phyloP scores from a whole-genome alignment of 2,113 vertebrate genomes.

The Equus przewalskii region DNA sequence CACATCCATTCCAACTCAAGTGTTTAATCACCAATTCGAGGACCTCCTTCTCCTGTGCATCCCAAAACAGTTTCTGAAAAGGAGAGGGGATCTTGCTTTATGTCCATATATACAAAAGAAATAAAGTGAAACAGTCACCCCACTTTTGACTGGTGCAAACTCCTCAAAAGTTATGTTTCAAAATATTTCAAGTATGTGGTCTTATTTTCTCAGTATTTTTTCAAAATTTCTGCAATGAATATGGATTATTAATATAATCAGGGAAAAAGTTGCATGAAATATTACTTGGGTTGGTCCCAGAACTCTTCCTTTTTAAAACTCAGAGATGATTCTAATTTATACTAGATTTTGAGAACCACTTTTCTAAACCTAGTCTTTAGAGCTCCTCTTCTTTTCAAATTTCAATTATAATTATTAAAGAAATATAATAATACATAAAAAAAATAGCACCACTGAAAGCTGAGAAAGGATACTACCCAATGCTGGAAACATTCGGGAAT shows the following conservation, averaged over 20 bases:
- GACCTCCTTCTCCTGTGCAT: background rate
- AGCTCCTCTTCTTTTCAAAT: background rate
- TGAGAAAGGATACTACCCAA: too few species aligned
- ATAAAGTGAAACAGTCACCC: background rate
- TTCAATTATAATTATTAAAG: background rate
- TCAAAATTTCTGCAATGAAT: too few species aligned
- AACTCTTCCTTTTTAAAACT: too few species aligned
- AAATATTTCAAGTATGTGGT: background rate
- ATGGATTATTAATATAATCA: too few species aligned
- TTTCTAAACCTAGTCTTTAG: background rate
- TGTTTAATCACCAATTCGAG: background rate
- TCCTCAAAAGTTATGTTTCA: background rate
- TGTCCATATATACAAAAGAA: background rate
- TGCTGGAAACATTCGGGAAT: background rate
- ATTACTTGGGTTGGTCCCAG: too few species aligned
- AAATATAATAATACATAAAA: background rate
- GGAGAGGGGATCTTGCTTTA: background rate
- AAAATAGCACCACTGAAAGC: background rate
- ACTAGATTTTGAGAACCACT: background rate
- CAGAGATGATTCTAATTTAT: too few species aligned
- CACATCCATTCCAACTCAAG: background rate
- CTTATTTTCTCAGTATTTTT: background rate
- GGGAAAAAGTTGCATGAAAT: too few species aligned
- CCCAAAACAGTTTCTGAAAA: background rate
- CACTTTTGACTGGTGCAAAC: background rate